Conservation (phyloP, 1,140 invertebrate genomes). For the Physella acuta region DNA sequence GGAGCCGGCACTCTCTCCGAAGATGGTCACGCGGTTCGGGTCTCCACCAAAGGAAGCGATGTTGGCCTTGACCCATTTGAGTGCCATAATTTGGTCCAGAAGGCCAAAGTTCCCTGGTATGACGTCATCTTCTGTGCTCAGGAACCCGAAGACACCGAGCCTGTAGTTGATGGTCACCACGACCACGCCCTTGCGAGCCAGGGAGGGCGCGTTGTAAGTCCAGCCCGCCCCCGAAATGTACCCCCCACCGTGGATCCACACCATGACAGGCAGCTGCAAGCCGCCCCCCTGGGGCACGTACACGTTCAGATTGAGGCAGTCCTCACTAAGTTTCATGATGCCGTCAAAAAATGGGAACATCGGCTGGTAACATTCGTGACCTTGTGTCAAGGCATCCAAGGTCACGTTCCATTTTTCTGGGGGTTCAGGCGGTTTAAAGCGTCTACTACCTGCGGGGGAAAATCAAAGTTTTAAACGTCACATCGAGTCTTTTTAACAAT, state of each 20-base stretch:
- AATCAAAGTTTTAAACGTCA: too few species aligned
- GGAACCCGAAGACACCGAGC: conserved; percentile 62
- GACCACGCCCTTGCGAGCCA: conserved; percentile 77
- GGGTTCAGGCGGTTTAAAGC: not conserved
- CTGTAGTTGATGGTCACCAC: conserved; percentile 25
- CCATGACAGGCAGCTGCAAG: conserved; percentile 68
- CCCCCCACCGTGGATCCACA: conserved; percentile 93
- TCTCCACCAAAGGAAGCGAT: conserved; percentile 88
- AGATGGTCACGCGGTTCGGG: conserved; percentile 79
- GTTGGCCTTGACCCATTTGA: conserved; percentile 88
- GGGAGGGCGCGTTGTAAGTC: conserved; percentile 74
- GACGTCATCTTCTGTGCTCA: conserved; percentile 86
- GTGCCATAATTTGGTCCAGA: conserved; percentile 84
- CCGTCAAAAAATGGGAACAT: not conserved
- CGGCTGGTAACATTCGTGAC: not conserved
- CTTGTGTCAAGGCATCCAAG: not conserved
- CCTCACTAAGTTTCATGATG: conserved; percentile 65
- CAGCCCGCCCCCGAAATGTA: conserved; percentile 85
- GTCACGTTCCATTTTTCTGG: not conserved
- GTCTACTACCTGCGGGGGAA: not conserved
- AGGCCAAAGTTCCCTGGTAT: conserved; percentile 95
- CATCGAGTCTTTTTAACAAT: too few species aligned
- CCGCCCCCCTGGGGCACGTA: conserved; percentile 64
- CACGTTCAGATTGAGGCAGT: conserved; percentile 91
- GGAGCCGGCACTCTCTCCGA: conserved; percentile 90